Conservation (phyloP, 2,113 vertebrate genomes). For the Melanerpes aurifrons region DNA sequence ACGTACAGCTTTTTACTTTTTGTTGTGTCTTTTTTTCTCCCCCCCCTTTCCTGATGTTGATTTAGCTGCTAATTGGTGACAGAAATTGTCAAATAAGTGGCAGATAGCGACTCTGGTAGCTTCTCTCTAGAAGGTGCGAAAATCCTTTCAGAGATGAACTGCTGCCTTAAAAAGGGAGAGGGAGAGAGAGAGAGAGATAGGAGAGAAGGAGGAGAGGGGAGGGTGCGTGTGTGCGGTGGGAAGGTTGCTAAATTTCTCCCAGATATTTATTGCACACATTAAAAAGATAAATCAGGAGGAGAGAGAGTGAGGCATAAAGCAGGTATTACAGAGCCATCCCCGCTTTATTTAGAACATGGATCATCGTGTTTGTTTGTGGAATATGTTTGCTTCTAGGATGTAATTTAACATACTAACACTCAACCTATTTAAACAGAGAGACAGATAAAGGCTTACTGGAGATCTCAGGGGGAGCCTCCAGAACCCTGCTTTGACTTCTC, state of each 20-base stretch:
- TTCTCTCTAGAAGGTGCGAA: slow-evolving; percentile 95
- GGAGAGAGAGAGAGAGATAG: background rate
- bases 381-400: slow-evolving; percentile 91
- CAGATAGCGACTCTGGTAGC: slow-evolving; percentile 90
- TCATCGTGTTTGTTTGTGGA: slow-evolving; percentile 97
- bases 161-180: slow-evolving; percentile 77
- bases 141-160: slow-evolving; percentile 90
- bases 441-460: slow-evolving; percentile 90
- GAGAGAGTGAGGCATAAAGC: slow-evolving; percentile 82
- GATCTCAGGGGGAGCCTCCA: slow-evolving; percentile 95
- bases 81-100: slow-evolving; percentile 99
- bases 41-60: slow-evolving; percentile 86
- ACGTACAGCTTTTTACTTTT: slow-evolving; percentile 70
- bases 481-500: slow-evolving; percentile 93
- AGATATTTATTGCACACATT: slow-evolving; percentile 90
- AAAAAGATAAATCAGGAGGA: slow-evolving; percentile 90
- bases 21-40: background rate
- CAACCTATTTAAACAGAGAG: slow-evolving; percentile 91
- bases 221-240: slow-evolving; percentile 43
- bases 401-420: slow-evolving; percentile 87
- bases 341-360: slow-evolving; percentile 89
- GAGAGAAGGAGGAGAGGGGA: background rate
- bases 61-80: slow-evolving; percentile 99
- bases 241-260: slow-evolving; percentile 83
- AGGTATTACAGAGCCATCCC: slow-evolving; percentile 85